Evolutionary conservation across 1,140 invertebrate genomes (phyloP), one percentile per base, ranked within the genome.

Genomic region (Ridgeia piscesae): DNA sequence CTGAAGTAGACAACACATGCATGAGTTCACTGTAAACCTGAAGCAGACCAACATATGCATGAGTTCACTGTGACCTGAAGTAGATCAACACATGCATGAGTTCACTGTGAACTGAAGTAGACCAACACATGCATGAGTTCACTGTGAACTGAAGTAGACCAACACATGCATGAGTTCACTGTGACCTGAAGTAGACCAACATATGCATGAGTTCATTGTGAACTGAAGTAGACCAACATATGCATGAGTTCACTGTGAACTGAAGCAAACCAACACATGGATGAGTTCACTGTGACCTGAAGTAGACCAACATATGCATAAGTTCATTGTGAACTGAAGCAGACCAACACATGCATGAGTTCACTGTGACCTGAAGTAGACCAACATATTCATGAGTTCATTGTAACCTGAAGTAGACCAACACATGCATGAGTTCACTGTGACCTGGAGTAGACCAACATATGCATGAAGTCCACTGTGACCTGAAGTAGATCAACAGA

Each of bases 381-480:
- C 98, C n/a, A 99, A 96, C 91, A 99, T 95, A 90, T 98, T 97
- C 93, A 98, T 98, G 91, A 99, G 95, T 94, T 99, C 98, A 0
- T 98, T 97, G 94, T 98, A 98, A 0, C 98, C 96, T 97, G 92
- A 0, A 94, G 94, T 34, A 89, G 14, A 1, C 14, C 1, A 88
- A 42, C 42, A 42, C 42, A 42, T 98, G 96, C n/a, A n/a, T n/a
- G n/a, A n/a, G n/a, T n/a, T n/a, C n/a, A 94, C 98, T 97, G 1
- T 98, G 98, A 2, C 98, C 98, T 92, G n/a, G 98, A 98, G 95
- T 99, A 98, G 95, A 98, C 98, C n/a, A 99, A 96, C 91, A 99
- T 95, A 91, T 98, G 97, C 93, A 98, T 98, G 91, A 99, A n/a
- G 95, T 94, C 99, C 98, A 0, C 98, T 97, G 94, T 98, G 98